These are phyloP conservation scores for Fragum fragum DNA, from an alignment of 2,888 invertebrate species.

Conservation along the genomic window DNA sequence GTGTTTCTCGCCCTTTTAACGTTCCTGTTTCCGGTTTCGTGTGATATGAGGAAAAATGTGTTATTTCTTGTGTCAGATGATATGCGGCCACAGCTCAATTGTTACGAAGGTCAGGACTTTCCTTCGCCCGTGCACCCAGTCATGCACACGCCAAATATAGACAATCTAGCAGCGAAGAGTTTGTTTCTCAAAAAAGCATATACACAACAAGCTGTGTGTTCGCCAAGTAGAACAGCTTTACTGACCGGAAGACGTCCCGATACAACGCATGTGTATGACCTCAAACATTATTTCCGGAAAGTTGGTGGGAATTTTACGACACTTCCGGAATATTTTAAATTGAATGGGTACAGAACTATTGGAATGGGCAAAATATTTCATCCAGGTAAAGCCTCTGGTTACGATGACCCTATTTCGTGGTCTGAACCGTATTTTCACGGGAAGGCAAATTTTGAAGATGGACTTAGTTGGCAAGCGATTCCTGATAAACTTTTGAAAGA, in stretches of 20 bases:
- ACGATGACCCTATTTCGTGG: slow-evolving; percentile 71
- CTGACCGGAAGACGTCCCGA: slow-evolving; percentile 71
- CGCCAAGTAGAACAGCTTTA: slow-evolving; percentile 68
- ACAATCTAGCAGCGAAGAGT: slow-evolving; percentile 66
- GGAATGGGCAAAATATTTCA: slow-evolving; percentile 74
- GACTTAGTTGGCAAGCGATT: slow-evolving; percentile 68
- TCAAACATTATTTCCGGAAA: slow-evolving; percentile 63
- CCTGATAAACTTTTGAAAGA: slow-evolving; percentile 79
- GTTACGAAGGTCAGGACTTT: slow-evolving; percentile 63
- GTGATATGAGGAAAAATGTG: slow-evolving; percentile 45
- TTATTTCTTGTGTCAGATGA: slow-evolving; percentile 58
- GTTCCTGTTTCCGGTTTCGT: neutral
- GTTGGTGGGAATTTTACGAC: slow-evolving; percentile 72
- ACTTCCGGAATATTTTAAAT: slow-evolving; percentile 69
- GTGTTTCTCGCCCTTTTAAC: neutral
- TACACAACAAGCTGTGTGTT: slow-evolving; percentile 65
- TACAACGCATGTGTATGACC: slow-evolving; percentile 68
- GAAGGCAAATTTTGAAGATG: slow-evolving; percentile 90
- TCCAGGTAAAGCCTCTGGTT: slow-evolving; percentile 67
- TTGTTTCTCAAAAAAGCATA: slow-evolving; percentile 70
- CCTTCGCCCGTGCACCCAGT: slow-evolving; percentile 67
- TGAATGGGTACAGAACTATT: slow-evolving; percentile 60
- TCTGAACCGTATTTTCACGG: slow-evolving; percentile 42
- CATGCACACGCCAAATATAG: slow-evolving; percentile 74
- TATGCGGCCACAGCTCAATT: slow-evolving; percentile 67